Evolutionary conservation across 2,888 invertebrate species (phyloP).

Genomic region (Drosophila buzzatii): DNA sequence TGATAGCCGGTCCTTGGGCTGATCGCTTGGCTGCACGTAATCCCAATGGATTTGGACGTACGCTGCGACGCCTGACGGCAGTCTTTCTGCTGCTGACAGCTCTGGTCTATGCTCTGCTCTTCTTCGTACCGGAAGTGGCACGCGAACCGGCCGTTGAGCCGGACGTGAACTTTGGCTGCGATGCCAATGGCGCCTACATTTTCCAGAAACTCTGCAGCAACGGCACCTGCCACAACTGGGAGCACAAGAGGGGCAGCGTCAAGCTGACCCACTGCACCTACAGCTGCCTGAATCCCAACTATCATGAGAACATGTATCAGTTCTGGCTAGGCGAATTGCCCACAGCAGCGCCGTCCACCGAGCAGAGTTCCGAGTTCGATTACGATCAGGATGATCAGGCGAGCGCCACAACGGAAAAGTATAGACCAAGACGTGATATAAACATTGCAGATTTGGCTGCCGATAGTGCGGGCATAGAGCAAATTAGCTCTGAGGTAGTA

Average conservation of each 20-base stretch:
- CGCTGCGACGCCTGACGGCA: constrained; percentile 89
- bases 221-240: constrained; percentile 89
- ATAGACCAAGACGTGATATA: constrained; percentile 57
- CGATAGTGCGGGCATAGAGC: constrained; percentile 70
- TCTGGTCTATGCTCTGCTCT: constrained; percentile 89
- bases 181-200: constrained; percentile 89
- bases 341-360: constrained; percentile 81
- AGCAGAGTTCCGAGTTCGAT: constrained; percentile 84
- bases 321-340: constrained; percentile 83
- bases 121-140: constrained; percentile 89
- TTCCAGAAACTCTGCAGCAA: constrained; percentile 91
- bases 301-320: constrained; percentile 83
- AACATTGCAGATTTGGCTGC: constrained; percentile 45
- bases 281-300: constrained; percentile 87
- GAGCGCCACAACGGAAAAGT: constrained; percentile 81
- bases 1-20: constrained; percentile 91
- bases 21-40: constrained; percentile 86
- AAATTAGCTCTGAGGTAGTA: constrained; percentile 64
- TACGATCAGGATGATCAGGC: constrained; percentile 83
- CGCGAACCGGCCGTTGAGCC: constrained; percentile 87
- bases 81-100: constrained; percentile 89
- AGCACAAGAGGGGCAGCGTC: constrained; percentile 88
- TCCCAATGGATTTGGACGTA: constrained; percentile 87
- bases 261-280: constrained; percentile 90
- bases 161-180: constrained; percentile 90